Evolutionary conservation across 2,113 vertebrate species (phyloP), one percentile per base, ranked within the genome.

Genomic region (Vidua macroura): DNA sequence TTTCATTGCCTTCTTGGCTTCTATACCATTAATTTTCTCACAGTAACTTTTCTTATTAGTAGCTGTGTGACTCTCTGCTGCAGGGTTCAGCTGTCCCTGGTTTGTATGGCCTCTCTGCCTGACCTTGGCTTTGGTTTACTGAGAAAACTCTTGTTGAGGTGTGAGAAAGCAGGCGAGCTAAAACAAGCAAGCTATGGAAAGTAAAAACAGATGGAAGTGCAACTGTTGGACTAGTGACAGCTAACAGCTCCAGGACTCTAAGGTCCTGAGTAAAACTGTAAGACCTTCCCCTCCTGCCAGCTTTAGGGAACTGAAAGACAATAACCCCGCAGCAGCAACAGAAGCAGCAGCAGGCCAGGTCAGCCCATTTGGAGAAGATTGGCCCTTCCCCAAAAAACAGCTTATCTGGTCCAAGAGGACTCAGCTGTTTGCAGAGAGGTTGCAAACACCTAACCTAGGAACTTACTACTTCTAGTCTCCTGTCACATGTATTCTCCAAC

Each of bases 71-170:
- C 43, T 51, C 43, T 39, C 31, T 55, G 79, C 59, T 77, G 35
- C 35, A 25, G 48, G 35, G 60, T 62, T 94, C 68, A 85, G 59
- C n/a, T 15, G 4, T 53, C 31, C 11, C 37, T 63, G 24, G 18
- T 56, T 69, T 80, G 27, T n/a, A 69, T 0, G 3, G 51, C 17
- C 63, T 39, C 19, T 93, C 30, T 44, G 33, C 55, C 37, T 7
- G 21, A 88, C 55, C 90, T 95, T 94, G 90, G 72, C 92, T 88
- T 59, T 52, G 23, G 44, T 62, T 86, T 66, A 77, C 51, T 86
- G 79, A 94, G 90, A 86, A 93, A 92, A 92, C 73, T 53, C 79
- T 88, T 80, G 33, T 63, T 83, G 69, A 93, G 86, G 92, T 92
- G 86, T 95, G 83, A 93, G 88, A 93, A 96, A 94, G 86, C 56